Evolutionary conservation across 30 jellyfish, hydroid and myxozoan genomes (phyloP).

Genomic region (Nemopilema nomurai): DNA sequence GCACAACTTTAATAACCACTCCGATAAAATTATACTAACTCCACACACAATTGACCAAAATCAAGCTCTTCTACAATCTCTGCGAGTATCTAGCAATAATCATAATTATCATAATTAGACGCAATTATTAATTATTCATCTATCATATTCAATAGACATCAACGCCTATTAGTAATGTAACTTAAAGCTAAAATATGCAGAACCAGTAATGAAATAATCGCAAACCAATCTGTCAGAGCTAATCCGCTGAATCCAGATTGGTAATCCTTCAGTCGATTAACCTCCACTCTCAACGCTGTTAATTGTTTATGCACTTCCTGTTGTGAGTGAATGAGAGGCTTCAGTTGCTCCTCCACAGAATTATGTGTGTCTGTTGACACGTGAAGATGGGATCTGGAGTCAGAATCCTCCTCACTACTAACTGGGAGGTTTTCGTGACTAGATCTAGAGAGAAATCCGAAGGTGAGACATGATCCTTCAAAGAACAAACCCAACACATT

Average conservation of each 20-base stretch:
- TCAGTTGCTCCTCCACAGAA: slow-evolving; percentile 41
- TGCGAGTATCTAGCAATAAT: not conserved
- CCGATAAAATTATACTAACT: not conserved
- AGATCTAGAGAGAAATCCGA: slow-evolving; percentile 16
- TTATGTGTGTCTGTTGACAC: slow-evolving; percentile 12
- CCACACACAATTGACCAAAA: not conserved
- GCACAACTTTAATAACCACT: not conserved
- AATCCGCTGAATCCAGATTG: slow-evolving; percentile 35
- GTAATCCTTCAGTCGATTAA: slow-evolving; percentile 53
- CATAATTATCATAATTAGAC: not conserved
- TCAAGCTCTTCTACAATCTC: not conserved
- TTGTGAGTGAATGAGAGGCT: slow-evolving; percentile 62
- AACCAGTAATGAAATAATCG: slow-evolving; percentile 11
- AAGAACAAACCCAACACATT: not conserved
- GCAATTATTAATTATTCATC: not conserved
- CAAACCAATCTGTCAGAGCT: slow-evolving; percentile 58
- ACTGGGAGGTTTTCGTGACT: slow-evolving; percentile 47
- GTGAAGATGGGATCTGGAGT: slow-evolving; percentile 29
- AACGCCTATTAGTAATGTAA: slow-evolving; percentile 31
- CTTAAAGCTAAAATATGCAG: slow-evolving; percentile 36
- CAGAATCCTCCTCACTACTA: slow-evolving; percentile 82
- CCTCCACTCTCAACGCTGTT: slow-evolving; percentile 70
- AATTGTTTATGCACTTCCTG: slow-evolving; percentile 62
- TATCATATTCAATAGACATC: not conserved
- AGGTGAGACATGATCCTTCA: not conserved